Percentiles rank a stretch among this genome's conserved stretches.
Conservation (phyloP, 2,888 invertebrate genomes). For the Caenorhabditis becei region DNA sequence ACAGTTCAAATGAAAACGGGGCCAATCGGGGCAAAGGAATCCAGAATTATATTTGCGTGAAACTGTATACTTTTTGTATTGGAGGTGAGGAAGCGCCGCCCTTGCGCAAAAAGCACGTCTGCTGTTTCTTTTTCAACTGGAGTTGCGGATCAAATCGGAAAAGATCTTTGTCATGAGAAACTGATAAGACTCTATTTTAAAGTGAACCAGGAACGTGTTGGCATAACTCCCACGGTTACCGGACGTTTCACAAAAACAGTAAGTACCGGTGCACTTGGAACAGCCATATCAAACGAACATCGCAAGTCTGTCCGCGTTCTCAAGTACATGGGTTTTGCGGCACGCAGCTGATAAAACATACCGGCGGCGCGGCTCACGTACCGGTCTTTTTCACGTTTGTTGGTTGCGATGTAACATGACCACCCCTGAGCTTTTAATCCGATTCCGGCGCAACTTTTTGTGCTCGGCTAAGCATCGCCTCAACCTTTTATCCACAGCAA, state of each 20-base stretch:
- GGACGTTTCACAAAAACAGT: conserved; percentile 6
- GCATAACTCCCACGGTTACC: conserved; percentile 16
- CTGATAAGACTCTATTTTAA: no score
- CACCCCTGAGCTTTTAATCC: conserved; percentile 61
- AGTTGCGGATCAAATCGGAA: conserved; percentile 4
- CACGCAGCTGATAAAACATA: conserved; percentile 45
- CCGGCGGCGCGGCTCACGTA: conserved; percentile 44
- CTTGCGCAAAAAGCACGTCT: conserved; percentile 20
- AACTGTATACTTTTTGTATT: conserved; percentile 62
- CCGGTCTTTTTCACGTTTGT: conserved; percentile 51
- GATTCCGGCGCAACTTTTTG: conserved; percentile 58
- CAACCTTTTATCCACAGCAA: conserved; percentile 53
- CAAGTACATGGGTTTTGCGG: conserved; percentile 50
- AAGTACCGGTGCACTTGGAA: conserved; percentile 4
- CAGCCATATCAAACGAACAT: conserved; percentile 31
- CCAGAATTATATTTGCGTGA: conserved; percentile 60
- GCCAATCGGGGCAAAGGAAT: conserved; percentile 42
- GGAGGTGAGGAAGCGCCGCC: conserved; percentile 7
- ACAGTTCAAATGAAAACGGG: conserved; percentile 51
- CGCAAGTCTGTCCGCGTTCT: conserved; percentile 17
- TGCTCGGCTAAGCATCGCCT: conserved; percentile 46
- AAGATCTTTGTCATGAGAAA: no score
- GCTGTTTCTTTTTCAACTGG: conserved; percentile 8
- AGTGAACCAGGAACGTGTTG: no score
- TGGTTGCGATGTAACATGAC: conserved; percentile 46